Conservation (phyloP, 2,797 vertebrate species). For the Chelon auratus region DNA sequence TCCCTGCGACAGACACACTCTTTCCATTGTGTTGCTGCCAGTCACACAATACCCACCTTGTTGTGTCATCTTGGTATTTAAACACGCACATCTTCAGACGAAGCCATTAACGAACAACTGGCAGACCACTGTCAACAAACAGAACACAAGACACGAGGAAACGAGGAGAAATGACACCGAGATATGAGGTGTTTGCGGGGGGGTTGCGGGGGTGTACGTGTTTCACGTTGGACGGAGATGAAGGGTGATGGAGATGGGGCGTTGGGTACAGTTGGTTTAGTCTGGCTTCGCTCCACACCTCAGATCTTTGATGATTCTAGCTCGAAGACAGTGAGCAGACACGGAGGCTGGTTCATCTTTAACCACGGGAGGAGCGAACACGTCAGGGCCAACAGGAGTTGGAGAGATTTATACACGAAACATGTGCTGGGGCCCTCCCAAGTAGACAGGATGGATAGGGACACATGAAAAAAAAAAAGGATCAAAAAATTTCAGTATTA, state of each 20-base stretch:
- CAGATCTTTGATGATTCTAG: constrained; percentile 72
- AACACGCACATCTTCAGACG: constrained; percentile 59
- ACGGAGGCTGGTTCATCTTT: constrained; percentile 71
- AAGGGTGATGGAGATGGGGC: constrained; percentile 65
- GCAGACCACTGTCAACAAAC: constrained; percentile 71
- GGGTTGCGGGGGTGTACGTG: constrained; percentile 20
- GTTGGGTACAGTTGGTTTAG: constrained; percentile 68
- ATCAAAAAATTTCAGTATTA: constrained; percentile 30
- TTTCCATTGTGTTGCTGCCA: constrained; percentile 57
- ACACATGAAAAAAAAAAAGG: constrained; percentile 36
- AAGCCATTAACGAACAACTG: constrained; percentile 63
- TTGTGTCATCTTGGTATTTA: constrained; percentile 66
- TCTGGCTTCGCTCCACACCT: constrained; percentile 76
- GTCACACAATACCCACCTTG: constrained; percentile 66
- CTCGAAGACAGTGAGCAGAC: constrained; percentile 75
- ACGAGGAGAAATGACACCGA: constrained; percentile 48
- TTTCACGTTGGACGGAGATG: constrained; percentile 72
- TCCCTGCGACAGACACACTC: constrained; percentile 62
- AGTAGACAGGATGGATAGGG: constrained; percentile 45
- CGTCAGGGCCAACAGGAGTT: constrained; percentile 46
- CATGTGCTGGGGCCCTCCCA: constrained; percentile 67
- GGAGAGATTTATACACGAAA: constrained; percentile 52
- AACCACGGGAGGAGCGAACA: constrained; percentile 58
- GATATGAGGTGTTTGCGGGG: constrained; percentile 32
- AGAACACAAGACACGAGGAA: constrained; percentile 57